phyloP scores from a whole-genome alignment of 2,888 invertebrate species.

The Epinotia nisella region DNA sequence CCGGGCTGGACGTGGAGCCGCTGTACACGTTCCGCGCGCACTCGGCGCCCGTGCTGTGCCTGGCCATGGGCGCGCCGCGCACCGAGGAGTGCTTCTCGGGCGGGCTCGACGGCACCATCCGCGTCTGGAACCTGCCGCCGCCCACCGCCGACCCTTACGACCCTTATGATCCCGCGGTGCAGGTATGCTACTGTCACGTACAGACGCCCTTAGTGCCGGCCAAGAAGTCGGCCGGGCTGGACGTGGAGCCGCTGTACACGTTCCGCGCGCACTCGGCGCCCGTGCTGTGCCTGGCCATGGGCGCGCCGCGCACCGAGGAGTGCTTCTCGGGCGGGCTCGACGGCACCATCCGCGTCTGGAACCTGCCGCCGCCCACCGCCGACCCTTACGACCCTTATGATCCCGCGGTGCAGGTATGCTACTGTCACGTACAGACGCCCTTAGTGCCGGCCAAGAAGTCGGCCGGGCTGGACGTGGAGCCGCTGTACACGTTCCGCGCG shows the following conservation, averaged over 20 bases:
- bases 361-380: conserved; percentile 96
- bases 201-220: conserved; percentile 88
- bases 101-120: conserved; percentile 96
- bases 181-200: conserved; percentile 70
- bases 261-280: conserved; percentile 98
- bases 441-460: conserved; percentile 97
- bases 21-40: conserved; percentile 99
- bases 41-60: conserved; percentile 96
- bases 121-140: conserved; percentile 98
- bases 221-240: conserved; percentile 97
- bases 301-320: conserved; percentile 95
- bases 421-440: no score
- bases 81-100: conserved; percentile 98
- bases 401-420: conserved; percentile 90
- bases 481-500: conserved; percentile 98
- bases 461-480: conserved; percentile 98
- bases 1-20: conserved; percentile 98
- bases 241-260: conserved; percentile 99
- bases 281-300: conserved; percentile 97
- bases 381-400: conserved; percentile 99
- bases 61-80: conserved; percentile 96
- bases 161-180: conserved; percentile 96
- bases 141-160: conserved; percentile 99
- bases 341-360: conserved; percentile 98
- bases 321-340: conserved; percentile 98